Evolutionary conservation across 2,888 invertebrate species (phyloP), one percentile per base, ranked within the genome.

Genomic region (Rhaphigaster nebulosa): DNA sequence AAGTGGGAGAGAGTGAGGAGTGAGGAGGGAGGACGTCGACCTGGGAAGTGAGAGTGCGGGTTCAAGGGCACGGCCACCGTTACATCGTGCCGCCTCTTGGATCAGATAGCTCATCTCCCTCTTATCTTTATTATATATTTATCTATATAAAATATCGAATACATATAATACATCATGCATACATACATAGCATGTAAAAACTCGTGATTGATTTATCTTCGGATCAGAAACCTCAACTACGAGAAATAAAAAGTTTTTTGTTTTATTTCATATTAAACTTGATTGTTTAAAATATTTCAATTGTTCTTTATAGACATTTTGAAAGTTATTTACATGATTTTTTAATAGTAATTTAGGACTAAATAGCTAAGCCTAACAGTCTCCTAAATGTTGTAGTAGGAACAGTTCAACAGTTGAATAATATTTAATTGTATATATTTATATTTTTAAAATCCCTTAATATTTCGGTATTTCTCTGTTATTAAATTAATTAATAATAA

Each of bases 1-100:
- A 84, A 84, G 84, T 84, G 84, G 84, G 84, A 84, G 84, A 84
- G 84, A 84, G 84, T 45, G 84, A n/a, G 45, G 38, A 38, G 38
- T 10, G 70, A 38, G 70, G 38, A 38, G 38, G 29, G 70, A 76
- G 84, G 84, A 15, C 84, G 45, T 41, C 84, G 84, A 84, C 84
- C 84, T 84, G 45, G 84, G 84, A 84, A 84, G 84, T 84, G 84
- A 84, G 84, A 84, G 84, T 41, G 5, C 2, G 84, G 84, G 84
- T 84, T 84, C 84, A 84, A 84, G 84, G 84, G 45, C 84, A 84
- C 70, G 65, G 80, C 34, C 80, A 41, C 41, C 41, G 80, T 41
- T 80, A 80, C 41, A 8, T 26, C 45, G 45, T n/a, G 45, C 84
- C 50, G 45, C 15, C 45, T 84, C 70, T 18, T 29, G 60, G n/a